Evolutionary conservation across 1,140 invertebrate genomes (phyloP), one percentile per base, ranked within the genome.

Genomic region (Chlorops oryzae): DNA sequence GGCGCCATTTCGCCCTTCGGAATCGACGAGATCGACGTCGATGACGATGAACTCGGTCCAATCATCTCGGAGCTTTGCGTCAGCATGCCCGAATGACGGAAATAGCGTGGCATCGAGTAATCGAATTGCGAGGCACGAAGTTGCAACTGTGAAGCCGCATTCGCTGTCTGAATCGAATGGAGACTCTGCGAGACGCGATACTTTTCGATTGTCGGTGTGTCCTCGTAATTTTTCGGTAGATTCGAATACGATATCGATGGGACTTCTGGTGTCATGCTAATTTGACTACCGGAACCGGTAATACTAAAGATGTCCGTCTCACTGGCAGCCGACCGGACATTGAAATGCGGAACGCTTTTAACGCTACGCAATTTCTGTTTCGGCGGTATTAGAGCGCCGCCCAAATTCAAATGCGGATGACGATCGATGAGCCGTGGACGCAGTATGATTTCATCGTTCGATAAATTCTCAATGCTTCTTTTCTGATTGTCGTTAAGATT

Each of bases 261-360:
- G 9, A 72, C 65, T 57, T 72, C 70, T 2, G 70, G 70, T 7
- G 70, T 72, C 70, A 72, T 72, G 47, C 69, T 70, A 6, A 72
- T 70, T 34, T 62, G 63, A 22, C 57, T 63, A 41, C 61, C 55
- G 3, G 59, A 54, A 23, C 64, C 69, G 5, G 66, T 66, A 3
- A 72, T 72, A 2, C 65, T 49, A 32, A 72, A 72, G 15, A 72
- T 72, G 21, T 72, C 69, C 6, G 56, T 72, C 38, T 72, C 69
- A 42, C 65, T 70, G 37, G 57, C 58, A n/a, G 64, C 58, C 17
- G 58, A 47, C 2, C 62, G 47, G 5, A 67, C 63, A 41, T 65
- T 50, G 51, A 72, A 65, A 38, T 72, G 65, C 2, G 70, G 70
- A 15, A 70, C 67, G 45, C 67, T 72, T 24, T 71, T 67, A 4